phyloP scores from a whole-genome alignment of 2,113 vertebrate species.

The Tetraodon nigroviridis region DNA sequence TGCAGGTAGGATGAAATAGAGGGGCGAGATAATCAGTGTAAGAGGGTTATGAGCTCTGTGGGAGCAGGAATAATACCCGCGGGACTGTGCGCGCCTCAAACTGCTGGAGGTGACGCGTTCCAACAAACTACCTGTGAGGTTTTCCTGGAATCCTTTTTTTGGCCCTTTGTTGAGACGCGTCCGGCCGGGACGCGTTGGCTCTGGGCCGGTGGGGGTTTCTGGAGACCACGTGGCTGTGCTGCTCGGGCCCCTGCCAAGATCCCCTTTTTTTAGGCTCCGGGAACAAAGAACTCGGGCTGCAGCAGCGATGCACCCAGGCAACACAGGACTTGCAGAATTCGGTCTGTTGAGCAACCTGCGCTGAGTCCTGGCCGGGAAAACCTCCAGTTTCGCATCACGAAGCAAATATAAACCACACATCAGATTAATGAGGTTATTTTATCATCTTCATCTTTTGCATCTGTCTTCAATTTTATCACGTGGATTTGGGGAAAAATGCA shows the following conservation, averaged over 20 bases:
- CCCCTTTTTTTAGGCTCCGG: too few relatives aligned
- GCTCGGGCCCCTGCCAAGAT: not conserved
- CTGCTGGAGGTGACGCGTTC: not conserved
- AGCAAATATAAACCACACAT: too few relatives aligned
- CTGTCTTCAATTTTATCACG: too few relatives aligned
- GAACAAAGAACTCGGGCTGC: slow-evolving; percentile 7
- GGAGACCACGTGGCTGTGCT: slow-evolving; percentile 23
- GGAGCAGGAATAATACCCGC: slow-evolving; percentile 35
- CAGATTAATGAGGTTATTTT: too few relatives aligned
- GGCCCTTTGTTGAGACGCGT: too few relatives aligned
- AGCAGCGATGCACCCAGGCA: not conserved
- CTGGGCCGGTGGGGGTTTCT: not conserved
- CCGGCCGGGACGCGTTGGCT: too few relatives aligned
- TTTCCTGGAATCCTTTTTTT: not conserved
- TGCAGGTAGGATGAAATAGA: slow-evolving; percentile 7
- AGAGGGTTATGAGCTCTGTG: slow-evolving; percentile 53
- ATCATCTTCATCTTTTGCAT: too few relatives aligned
- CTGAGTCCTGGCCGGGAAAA: too few relatives aligned
- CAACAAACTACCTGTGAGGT: not conserved
- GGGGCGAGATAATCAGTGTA: slow-evolving; percentile 57
- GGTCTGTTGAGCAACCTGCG: not conserved
- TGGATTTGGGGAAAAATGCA: too few relatives aligned
- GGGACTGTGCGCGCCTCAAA: not conserved
- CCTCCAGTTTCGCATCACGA: too few relatives aligned
- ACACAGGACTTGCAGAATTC: not conserved